Conservation (phyloP, 2,888 invertebrate species). For the Smittia aterrima region DNA sequence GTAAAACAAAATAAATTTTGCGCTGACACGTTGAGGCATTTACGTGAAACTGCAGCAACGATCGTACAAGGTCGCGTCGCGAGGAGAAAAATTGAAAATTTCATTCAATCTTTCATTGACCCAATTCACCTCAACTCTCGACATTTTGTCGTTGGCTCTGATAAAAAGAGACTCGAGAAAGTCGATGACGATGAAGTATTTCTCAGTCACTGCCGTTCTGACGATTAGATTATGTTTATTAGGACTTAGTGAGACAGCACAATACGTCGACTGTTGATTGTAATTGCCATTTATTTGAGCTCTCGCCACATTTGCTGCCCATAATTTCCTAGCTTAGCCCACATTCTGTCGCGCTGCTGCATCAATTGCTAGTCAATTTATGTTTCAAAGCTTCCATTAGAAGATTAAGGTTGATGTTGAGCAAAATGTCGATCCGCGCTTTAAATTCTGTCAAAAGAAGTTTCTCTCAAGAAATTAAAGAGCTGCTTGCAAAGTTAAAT, state of each 20-base stretch:
- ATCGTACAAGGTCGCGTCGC: not conserved
- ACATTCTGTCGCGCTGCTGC: not conserved
- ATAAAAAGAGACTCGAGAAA: not conserved
- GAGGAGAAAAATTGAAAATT: not conserved
- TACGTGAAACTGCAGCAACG: not conserved
- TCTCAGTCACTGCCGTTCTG: not conserved
- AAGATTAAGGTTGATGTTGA: slow-evolving; percentile 2
- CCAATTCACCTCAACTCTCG: not conserved
- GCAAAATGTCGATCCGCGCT: not conserved
- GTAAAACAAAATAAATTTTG: slow-evolving; percentile 11
- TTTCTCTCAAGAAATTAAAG: not conserved
- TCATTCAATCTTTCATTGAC: slow-evolving; percentile 15
- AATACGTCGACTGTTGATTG: slow-evolving; percentile 27
- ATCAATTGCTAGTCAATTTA: slow-evolving; percentile 5
- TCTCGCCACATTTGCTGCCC: not conserved
- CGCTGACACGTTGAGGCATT: slow-evolving; percentile 1
- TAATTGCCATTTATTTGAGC: slow-evolving; percentile 25
- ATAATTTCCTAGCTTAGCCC: not conserved
- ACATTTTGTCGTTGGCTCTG: not conserved
- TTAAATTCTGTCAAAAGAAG: not conserved
- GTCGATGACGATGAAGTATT: not conserved
- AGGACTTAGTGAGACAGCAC: slow-evolving; percentile 31
- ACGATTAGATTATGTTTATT: slow-evolving; percentile 23
- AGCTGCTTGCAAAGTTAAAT: not conserved
- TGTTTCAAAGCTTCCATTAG: not conserved